Conservation (phyloP, 2,888 invertebrate genomes). For the Quadriops clusia region DNA sequence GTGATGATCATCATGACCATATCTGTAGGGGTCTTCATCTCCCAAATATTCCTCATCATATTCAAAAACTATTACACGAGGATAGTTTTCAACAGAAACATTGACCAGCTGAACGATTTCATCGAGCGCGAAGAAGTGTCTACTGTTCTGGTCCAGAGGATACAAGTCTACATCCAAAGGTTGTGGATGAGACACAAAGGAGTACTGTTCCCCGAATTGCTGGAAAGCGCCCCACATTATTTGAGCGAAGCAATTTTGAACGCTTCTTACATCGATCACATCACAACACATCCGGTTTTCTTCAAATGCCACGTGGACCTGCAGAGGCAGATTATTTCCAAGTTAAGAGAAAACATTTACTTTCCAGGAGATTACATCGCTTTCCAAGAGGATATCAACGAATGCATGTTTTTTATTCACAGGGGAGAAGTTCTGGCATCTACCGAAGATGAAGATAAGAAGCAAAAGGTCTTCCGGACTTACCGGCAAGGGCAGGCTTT, state of each 20-base stretch:
- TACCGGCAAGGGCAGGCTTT: conserved; percentile 15
- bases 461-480: conserved; percentile 14
- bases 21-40: too few relatives aligned
- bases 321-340: conserved; percentile 20
- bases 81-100: too few relatives aligned
- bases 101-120: conserved; percentile 11
- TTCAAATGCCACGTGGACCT: conserved; percentile 20
- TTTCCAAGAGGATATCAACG: conserved; percentile 20
- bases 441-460: conserved; percentile 16
- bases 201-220: conserved; percentile 16
- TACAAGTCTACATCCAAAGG: conserved; percentile 12
- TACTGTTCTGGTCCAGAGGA: conserved; percentile 11
- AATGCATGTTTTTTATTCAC: conserved; percentile 24
- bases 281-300: conserved; percentile 19
- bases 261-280: conserved; percentile 21
- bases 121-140: conserved; percentile 11
- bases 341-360: conserved; percentile 16
- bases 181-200: conserved; percentile 11
- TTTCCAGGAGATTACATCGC: conserved; percentile 20
- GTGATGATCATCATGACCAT: too few relatives aligned
- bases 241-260: conserved; percentile 20
- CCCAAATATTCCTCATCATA: too few relatives aligned
- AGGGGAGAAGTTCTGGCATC: conserved; percentile 19
- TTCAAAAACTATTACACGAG: too few relatives aligned
- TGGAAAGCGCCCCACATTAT: conserved; percentile 21